These are phyloP conservation scores for Trachelipus rathkii DNA, from an alignment of 1,140 invertebrate genomes.

Conservation along the genomic window DNA sequence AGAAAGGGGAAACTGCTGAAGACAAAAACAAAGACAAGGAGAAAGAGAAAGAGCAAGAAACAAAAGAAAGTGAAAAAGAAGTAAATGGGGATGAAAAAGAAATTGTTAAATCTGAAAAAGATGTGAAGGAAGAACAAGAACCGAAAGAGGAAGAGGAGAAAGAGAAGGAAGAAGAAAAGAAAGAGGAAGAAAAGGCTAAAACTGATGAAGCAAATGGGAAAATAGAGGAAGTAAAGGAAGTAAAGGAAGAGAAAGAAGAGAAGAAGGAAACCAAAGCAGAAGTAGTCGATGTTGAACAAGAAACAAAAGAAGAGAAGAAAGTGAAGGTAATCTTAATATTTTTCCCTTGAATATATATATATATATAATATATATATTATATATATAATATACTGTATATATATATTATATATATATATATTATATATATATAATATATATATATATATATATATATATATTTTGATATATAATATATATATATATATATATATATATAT, in stretches of 20 bases:
- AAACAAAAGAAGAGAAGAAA: slow-evolving; percentile 41
- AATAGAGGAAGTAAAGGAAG: slow-evolving; percentile 46
- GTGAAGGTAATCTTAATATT: slow-evolving; percentile 43
- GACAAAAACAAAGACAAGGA: slow-evolving; percentile 43
- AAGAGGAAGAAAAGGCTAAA: slow-evolving; percentile 32
- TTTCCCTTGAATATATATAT: background rate
- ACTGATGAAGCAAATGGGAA: slow-evolving; percentile 36
- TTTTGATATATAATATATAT: too few species aligned
- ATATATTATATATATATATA: too few species aligned
- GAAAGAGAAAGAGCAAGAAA: slow-evolving; percentile 25
- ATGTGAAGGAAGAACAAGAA: slow-evolving; percentile 54
- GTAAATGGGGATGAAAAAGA: slow-evolving; percentile 49
- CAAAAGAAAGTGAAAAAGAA: slow-evolving; percentile 50
- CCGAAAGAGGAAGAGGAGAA: too few species aligned
- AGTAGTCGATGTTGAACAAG: slow-evolving; percentile 24
- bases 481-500: too few species aligned
- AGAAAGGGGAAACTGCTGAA: slow-evolving; percentile 36
- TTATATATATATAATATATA: too few species aligned
- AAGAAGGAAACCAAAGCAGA: slow-evolving; percentile 48
- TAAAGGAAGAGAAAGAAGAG: slow-evolving; percentile 47
- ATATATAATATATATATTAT: too few species aligned
- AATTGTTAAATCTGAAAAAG: slow-evolving; percentile 48
- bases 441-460: too few species aligned
- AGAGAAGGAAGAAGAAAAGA: slow-evolving; percentile 52
- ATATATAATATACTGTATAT: too few species aligned